These are phyloP conservation scores for Drosophila antonietae DNA, from an alignment of 2,888 invertebrate species.

Conservation along the genomic window DNA sequence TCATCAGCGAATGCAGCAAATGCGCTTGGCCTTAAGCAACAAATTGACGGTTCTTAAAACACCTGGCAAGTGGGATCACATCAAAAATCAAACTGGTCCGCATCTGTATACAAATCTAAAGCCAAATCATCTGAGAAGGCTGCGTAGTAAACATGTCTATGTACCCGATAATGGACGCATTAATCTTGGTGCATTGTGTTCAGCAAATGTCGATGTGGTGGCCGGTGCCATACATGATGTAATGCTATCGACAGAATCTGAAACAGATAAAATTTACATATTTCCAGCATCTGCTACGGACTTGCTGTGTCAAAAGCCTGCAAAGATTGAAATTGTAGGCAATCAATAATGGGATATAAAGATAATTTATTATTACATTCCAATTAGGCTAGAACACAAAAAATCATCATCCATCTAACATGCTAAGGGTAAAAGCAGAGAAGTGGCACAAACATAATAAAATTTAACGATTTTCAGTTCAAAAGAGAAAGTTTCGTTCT, in stretches of 20 bases:
- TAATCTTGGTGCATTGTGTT: constrained; percentile 38
- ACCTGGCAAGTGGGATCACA: constrained; percentile 46
- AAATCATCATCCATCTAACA: neutral
- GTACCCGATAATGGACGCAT: constrained; percentile 48
- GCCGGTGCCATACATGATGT: constrained; percentile 47
- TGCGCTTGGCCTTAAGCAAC: constrained; percentile 31
- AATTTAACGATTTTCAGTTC: constrained; percentile 17
- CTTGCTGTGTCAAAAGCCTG: neutral
- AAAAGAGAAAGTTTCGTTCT: constrained; percentile 25
- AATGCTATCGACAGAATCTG: neutral
- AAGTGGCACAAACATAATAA: constrained; percentile 12
- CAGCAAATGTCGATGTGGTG: constrained; percentile 37
- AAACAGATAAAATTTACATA: neutral
- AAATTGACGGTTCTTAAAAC: constrained; percentile 36
- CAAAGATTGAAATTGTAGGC: neutral
- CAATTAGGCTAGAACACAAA: neutral
- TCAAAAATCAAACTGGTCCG: constrained; percentile 40
- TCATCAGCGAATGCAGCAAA: constrained; percentile 23
- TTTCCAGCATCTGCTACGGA: neutral
- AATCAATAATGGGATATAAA: neutral
- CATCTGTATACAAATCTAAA: constrained; percentile 32
- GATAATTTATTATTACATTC: neutral
- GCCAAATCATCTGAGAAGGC: constrained; percentile 27
- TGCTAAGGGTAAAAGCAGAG: neutral
- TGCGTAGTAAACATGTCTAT: constrained; percentile 46